Conservation (phyloP, 37 sponge, comb jelly and placozoan species). For the Petrosia ficiformis region DNA sequence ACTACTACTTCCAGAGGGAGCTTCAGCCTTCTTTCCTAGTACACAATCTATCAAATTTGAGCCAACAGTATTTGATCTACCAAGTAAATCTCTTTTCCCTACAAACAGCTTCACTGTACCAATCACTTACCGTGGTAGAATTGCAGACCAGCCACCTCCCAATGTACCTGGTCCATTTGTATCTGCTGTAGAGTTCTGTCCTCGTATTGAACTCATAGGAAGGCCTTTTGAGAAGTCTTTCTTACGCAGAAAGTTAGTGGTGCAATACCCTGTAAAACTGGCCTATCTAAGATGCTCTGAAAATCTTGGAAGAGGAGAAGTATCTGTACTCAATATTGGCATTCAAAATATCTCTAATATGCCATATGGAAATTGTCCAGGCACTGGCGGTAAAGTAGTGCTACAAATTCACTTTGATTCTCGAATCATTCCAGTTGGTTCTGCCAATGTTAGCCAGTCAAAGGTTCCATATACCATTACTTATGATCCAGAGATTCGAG, state of each 20-base stretch:
- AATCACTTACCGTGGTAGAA: slow-evolving; percentile 53
- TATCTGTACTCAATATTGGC: slow-evolving; percentile 45
- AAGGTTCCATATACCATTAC: slow-evolving; percentile 40
- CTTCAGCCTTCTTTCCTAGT: slow-evolving; percentile 46
- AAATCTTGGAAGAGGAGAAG: slow-evolving; percentile 56
- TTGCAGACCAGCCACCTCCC: slow-evolving; percentile 69
- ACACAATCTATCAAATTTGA: slow-evolving; percentile 72
- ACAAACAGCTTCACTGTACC: slow-evolving; percentile 50
- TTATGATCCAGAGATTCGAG: slow-evolving; percentile 45
- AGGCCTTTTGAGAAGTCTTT: slow-evolving; percentile 61
- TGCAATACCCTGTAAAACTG: slow-evolving; percentile 75
- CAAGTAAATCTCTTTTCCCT: slow-evolving; percentile 29
- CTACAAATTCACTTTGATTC: slow-evolving; percentile 59
- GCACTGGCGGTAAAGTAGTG: slow-evolving; percentile 54
- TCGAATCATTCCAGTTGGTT: slow-evolving; percentile 50
- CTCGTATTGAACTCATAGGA: slow-evolving; percentile 57
- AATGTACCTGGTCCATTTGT: slow-evolving; percentile 71
- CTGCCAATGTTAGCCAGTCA: slow-evolving; percentile 3
- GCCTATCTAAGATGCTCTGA: slow-evolving; percentile 28
- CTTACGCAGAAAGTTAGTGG: slow-evolving; percentile 21
- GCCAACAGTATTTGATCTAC: slow-evolving; percentile 41
- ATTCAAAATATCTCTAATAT: slow-evolving; percentile 60
- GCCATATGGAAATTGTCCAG: slow-evolving; percentile 50
- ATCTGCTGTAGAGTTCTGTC: slow-evolving; percentile 33
- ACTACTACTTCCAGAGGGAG: slow-evolving; percentile 66